Evolutionary conservation across 2,797 vertebrate genomes (phyloP).

Genomic region (Crenichthys baileyi): DNA sequence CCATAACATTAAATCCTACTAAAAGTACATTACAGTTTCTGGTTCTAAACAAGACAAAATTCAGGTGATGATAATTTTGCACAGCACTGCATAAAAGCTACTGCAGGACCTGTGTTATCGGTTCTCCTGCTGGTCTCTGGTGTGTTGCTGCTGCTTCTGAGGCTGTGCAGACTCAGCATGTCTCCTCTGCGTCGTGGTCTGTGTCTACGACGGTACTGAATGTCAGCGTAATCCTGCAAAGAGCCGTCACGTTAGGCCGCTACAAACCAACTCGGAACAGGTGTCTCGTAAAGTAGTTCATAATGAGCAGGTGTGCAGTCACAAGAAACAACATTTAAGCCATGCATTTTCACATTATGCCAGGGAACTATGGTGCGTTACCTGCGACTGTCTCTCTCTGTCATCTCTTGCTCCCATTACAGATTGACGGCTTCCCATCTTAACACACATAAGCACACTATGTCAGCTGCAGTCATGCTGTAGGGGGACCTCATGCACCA

Average conservation of each 20-base stretch:
- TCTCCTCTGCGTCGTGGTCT: constrained; percentile 93
- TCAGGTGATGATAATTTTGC: not conserved
- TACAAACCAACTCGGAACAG: constrained; percentile 5
- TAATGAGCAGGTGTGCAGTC: constrained; percentile 7
- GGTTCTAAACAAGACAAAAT: not conserved
- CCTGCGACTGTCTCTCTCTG: constrained; percentile 82
- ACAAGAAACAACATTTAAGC: constrained; percentile 15
- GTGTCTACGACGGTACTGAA: constrained; percentile 97
- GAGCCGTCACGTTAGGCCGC: constrained; percentile 11
- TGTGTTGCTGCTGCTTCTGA: constrained; percentile 88
- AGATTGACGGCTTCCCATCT: constrained; percentile 83
- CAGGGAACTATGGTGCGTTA: constrained; percentile 48
- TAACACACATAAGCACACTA: constrained; percentile 70
- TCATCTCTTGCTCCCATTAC: constrained; percentile 78
- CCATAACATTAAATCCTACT: not conserved
- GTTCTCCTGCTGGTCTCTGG: constrained; percentile 89
- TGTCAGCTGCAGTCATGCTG: constrained; percentile 53
- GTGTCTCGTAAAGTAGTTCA: not conserved
- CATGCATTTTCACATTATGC: constrained; percentile 34
- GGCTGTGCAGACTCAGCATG: constrained; percentile 86
- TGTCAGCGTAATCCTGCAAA: constrained; percentile 96
- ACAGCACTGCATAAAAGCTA: not conserved
- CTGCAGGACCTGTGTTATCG: constrained; percentile 85
- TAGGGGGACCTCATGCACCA: constrained; percentile 27
- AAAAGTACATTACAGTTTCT: not conserved